phyloP scores from a whole-genome alignment of 2,113 vertebrate genomes.

The Ciconia boyciana region DNA sequence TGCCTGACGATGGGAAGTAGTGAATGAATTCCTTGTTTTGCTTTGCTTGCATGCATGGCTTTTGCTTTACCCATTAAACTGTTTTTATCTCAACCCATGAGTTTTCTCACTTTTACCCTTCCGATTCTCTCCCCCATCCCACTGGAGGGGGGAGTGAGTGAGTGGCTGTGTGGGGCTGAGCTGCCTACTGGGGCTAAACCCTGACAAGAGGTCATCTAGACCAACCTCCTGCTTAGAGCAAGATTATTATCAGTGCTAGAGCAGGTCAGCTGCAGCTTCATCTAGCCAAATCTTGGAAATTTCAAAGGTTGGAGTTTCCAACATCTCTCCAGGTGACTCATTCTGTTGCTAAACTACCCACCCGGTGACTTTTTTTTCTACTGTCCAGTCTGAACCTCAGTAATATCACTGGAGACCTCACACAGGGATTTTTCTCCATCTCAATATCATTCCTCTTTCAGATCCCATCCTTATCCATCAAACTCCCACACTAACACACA shows the following conservation, averaged over 20 bases:
- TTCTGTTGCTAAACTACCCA: neutral
- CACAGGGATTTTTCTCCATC: neutral
- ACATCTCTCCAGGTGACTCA: neutral
- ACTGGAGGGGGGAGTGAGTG: accelerated
- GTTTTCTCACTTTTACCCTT: neutral
- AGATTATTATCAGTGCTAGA: neutral
- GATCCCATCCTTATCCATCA: neutral
- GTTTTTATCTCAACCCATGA: neutral
- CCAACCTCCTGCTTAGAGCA: neutral
- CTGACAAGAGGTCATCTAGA: neutral
- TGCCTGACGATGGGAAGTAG: neutral
- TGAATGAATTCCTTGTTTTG: neutral
- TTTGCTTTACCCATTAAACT: neutral
- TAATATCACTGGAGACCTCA: neutral
- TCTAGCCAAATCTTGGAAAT: neutral
- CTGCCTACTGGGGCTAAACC: neutral
- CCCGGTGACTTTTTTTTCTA: neutral
- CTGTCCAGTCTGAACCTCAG: neutral
- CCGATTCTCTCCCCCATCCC: neutral
- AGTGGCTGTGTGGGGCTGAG: neutral
- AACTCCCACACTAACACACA: neutral
- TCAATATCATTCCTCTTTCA: neutral
- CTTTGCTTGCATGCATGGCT: accelerated
- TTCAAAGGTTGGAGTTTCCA: neutral
- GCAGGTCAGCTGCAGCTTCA: neutral